These are phyloP conservation scores for Nyctibius bracteatus DNA, from an alignment of 2,113 vertebrate genomes.

Conservation along the genomic window DNA sequence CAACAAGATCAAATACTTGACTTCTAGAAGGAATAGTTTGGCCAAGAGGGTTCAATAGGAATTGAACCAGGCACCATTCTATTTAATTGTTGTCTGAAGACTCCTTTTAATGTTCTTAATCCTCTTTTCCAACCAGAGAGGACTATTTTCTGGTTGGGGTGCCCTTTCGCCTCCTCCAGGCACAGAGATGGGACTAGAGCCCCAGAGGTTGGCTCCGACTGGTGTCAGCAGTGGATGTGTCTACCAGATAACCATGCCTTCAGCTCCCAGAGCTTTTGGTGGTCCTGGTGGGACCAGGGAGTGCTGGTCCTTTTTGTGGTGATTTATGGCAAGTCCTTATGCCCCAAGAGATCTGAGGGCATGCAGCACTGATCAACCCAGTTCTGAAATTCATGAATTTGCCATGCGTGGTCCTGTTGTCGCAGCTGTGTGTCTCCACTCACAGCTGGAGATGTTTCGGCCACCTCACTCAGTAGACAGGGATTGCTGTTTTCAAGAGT, in stretches of 20 bases:
- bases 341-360: background rate
- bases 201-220: background rate
- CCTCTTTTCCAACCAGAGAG: background rate
- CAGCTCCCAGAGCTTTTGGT: background rate
- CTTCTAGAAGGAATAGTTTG: background rate
- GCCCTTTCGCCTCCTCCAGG: background rate
- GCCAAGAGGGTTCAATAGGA: background rate
- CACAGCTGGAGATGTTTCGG: background rate
- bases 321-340: background rate
- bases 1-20: background rate
- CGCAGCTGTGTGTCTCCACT: background rate
- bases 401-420: background rate
- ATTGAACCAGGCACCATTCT: background rate
- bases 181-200: background rate
- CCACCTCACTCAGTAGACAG: background rate
- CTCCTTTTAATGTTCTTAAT: background rate
- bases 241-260: background rate
- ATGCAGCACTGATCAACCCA: accelerated
- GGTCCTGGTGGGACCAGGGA: background rate
- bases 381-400: background rate
- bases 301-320: background rate
- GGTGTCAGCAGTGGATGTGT: background rate
- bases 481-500: background rate
- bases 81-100: background rate
- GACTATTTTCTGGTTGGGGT: background rate